phyloP scores from a whole-genome alignment of 1,140 invertebrate genomes.

The Venturia canescens region DNA sequence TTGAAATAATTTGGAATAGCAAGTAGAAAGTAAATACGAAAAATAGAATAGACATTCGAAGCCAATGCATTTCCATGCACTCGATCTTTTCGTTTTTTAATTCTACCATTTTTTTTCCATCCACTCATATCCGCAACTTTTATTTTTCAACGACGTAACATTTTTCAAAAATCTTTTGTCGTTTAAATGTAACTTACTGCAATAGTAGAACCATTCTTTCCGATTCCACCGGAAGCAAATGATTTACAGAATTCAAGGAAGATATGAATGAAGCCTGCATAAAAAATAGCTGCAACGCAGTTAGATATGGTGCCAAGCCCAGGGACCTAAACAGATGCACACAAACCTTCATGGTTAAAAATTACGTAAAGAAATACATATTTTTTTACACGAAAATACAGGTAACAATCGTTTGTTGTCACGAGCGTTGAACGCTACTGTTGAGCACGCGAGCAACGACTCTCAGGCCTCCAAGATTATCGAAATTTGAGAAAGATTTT shows the following conservation, averaged over 20 bases:
- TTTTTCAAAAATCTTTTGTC: neutral
- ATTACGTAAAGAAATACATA: too few relatives aligned
- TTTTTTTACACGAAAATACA: too few relatives aligned
- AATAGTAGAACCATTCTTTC: constrained; percentile 95
- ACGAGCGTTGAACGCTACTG: too few relatives aligned
- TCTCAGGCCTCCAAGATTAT: too few relatives aligned
- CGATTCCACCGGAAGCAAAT: constrained; percentile 86
- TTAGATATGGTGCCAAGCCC: constrained; percentile 78
- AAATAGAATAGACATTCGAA: too few relatives aligned
- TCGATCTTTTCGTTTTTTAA: neutral
- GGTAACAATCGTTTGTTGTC: too few relatives aligned
- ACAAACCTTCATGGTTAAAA: constrained; percentile 42
- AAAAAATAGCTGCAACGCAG: constrained; percentile 79
- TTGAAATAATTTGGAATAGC: too few relatives aligned
- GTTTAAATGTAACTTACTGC: constrained; percentile 83
- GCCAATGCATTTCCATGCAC: too few relatives aligned
- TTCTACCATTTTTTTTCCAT: neutral
- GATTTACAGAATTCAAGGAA: constrained; percentile 82
- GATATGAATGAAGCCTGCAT: constrained; percentile 81
- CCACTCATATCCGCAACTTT: neutral
- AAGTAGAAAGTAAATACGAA: too few relatives aligned
- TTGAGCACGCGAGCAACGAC: too few relatives aligned
- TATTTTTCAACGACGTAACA: neutral
- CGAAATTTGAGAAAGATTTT: too few relatives aligned
- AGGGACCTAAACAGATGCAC: constrained; percentile 78